Conservation (phyloP, 2,113 vertebrate species). For the Excalfactoria chinensis region DNA sequence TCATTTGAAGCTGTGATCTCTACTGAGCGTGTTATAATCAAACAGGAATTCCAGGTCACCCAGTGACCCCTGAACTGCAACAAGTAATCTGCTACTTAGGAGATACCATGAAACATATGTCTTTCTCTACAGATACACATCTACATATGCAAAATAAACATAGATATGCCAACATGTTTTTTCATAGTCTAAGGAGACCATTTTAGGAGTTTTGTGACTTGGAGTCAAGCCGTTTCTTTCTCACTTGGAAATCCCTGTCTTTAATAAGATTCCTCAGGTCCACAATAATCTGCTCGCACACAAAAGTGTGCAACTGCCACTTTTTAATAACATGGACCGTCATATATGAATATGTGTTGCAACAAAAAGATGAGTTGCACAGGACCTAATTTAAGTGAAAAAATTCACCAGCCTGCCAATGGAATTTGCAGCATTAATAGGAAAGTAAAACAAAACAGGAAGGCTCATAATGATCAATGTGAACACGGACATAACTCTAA, state of each 20-base stretch:
- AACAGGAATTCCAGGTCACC: slow-evolving; percentile 16
- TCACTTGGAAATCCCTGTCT: neutral
- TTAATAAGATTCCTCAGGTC: neutral
- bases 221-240: neutral
- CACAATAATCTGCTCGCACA: neutral
- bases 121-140: neutral
- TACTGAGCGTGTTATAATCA: neutral
- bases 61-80: neutral
- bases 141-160: neutral
- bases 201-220: neutral
- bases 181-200: neutral
- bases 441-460: neutral
- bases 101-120: neutral
- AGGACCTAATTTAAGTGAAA: neutral
- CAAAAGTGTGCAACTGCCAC: neutral
- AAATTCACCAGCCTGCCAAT: neutral
- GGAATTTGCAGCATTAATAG: neutral
- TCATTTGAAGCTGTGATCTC: neutral
- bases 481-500: neutral
- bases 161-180: neutral
- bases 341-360: neutral
- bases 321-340: neutral
- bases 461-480: neutral
- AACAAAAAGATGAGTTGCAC: neutral
- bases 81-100: neutral